Conservation (phyloP, 2,888 invertebrate genomes). For the Lysandra coridon region DNA sequence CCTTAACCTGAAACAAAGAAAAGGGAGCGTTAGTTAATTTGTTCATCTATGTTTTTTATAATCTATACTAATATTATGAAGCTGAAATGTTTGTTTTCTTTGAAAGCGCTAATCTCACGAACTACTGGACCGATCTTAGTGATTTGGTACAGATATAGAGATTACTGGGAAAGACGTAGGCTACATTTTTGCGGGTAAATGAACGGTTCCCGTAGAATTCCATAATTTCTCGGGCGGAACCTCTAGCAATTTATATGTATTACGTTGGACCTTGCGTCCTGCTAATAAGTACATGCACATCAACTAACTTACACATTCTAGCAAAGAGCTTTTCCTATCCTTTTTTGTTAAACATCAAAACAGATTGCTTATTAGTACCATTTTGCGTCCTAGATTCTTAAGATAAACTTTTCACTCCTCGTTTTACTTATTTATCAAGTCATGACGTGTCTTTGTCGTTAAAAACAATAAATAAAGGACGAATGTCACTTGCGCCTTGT, state of each 20-base stretch:
- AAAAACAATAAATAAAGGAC: not conserved
- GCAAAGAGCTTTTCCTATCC: not conserved
- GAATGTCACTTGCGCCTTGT: not conserved
- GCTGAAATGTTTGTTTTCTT: no score
- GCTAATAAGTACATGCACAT: not conserved
- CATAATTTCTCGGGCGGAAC: no score
- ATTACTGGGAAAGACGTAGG: no score
- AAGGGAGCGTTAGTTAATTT: conserved; percentile 33
- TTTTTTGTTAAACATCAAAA: not conserved
- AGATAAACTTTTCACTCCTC: not conserved
- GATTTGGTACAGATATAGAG: no score
- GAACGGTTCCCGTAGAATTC: no score
- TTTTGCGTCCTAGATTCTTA: not conserved
- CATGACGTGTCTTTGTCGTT: not conserved
- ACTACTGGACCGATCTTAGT: no score
- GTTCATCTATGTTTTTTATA: not conserved
- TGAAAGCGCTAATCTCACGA: no score
- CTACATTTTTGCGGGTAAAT: no score
- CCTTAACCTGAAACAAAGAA: conserved; percentile 93
- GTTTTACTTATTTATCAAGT: not conserved
- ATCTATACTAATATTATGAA: no score
- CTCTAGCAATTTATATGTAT: no score
- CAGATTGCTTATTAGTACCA: not conserved
- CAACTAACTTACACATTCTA: not conserved
- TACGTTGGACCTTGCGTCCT: no score